Percentiles rank a stretch among this genome's conserved stretches.
phyloP scores from a whole-genome alignment of 2,113 vertebrate genomes.

The Pyxicephalus adspersus region DNA sequence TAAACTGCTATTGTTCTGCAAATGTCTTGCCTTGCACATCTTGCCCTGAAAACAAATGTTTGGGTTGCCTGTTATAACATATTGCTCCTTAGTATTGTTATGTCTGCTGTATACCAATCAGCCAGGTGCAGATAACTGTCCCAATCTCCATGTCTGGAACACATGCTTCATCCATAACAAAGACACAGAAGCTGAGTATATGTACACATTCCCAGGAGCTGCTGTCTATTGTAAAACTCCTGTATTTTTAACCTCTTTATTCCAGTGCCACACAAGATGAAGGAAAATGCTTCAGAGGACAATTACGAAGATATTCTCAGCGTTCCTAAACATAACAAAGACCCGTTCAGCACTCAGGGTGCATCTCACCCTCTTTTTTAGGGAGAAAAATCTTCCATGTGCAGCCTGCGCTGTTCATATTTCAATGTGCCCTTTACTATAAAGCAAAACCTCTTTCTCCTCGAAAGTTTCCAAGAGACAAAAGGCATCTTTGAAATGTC shows the following conservation, averaged over 20 bases:
- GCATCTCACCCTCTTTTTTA: background rate
- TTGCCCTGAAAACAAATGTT: background rate
- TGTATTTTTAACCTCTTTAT: conserved; percentile 24
- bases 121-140: conserved; percentile 28
- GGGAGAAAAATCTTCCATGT: background rate
- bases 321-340: conserved; percentile 32
- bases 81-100: background rate
- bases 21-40: background rate
- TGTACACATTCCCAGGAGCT: conserved; percentile 10
- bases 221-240: conserved; percentile 1
- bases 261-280: conserved; percentile 13
- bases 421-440: conserved; percentile 6
- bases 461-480: conserved; percentile 22
- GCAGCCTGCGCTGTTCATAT: conserved; percentile 8
- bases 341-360: background rate
- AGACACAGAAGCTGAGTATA: conserved; percentile 6
- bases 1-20: background rate
- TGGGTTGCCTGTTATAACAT: background rate
- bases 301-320: background rate
- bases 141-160: conserved; percentile 17
- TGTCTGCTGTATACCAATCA: background rate
- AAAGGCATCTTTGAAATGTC: conserved; percentile 36
- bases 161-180: conserved; percentile 14
- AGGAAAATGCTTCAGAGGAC: background rate
- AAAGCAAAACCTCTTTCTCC: conserved; percentile 30